Percentiles rank a stretch among this genome's conserved stretches.
phyloP scores from a whole-genome alignment of 2,113 vertebrate species.

The Coregonus clupeaformis region DNA sequence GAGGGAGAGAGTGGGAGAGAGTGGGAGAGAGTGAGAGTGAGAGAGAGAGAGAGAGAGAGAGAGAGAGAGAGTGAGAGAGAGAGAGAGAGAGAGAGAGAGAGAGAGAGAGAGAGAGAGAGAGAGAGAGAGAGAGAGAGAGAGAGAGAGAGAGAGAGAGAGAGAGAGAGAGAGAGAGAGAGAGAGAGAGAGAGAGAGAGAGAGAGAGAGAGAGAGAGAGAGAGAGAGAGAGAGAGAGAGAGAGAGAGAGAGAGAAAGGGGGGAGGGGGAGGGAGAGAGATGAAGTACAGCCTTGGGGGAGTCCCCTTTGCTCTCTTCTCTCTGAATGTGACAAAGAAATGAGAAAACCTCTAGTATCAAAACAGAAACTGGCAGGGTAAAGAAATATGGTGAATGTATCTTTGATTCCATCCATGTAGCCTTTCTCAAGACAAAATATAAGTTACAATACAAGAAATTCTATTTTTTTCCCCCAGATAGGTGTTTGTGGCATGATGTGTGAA shows the following conservation, averaged over 20 bases:
- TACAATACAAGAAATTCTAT: neutral
- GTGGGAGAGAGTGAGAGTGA: neutral
- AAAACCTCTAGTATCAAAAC: no score
- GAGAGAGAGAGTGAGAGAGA: neutral
- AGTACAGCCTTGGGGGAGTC: conserved; percentile 50
- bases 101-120: neutral
- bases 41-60: neutral
- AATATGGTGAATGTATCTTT: no score
- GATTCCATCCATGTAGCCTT: no score
- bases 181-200: neutral
- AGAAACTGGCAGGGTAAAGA: no score
- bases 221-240: neutral
- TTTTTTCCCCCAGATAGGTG: no score
- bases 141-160: neutral
- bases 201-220: conserved; percentile 3
- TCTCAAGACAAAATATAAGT: conserved; percentile 44
- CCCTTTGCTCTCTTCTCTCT: conserved; percentile 54
- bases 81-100: conserved; percentile 3
- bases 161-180: conserved; percentile 3
- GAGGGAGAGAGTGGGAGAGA: neutral
- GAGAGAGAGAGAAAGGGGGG: neutral
- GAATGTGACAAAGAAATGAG: conserved; percentile 33
- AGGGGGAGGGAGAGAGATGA: neutral
- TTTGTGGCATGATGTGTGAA: no score
- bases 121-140: conserved; percentile 3